Evolutionary conservation across 1,140 invertebrate species (phyloP), one percentile per base, ranked within the genome.

Genomic region (Babylonia areolata): DNA sequence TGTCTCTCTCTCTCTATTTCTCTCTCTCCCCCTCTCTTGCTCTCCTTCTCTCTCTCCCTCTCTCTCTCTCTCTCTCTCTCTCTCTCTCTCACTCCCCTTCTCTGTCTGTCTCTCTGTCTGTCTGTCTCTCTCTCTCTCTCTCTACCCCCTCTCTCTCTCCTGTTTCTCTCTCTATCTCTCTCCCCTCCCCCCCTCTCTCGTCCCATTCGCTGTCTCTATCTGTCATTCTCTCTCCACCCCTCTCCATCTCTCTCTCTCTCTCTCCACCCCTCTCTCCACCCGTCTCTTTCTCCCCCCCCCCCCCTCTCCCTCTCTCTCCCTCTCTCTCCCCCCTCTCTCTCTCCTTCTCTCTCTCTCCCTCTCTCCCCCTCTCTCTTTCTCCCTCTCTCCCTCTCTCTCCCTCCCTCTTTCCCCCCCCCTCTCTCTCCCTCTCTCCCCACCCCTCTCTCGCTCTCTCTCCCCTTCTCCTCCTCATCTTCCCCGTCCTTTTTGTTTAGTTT

Each of bases 121-220:
- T 73, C 81, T 71, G 58, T 86, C 81, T 69, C 75, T 77, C 79
- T 40, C 42, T 58, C 69, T 77, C 39, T 73, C 64, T 64, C 54
- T 51, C 80, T 73, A 35, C 46, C 39, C 58, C 23, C n/a, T 71
- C 9, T 83, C 33, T 73, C 33, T 28, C 12, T 3, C 20, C 33
- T 73, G 2, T 37, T 2, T 17, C 33, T 37, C 0, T 37, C 23
- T 73, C 69, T 73, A 2, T 35, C n/a, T 73, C 31, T 73, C 33
- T 35, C 2, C 35, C 71, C 33, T 37, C 11, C 33, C 5, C 35
- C n/a, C 6, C 20, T 5, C 20, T 35, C 33, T 73, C 69, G 3
- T 37, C 33, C 33, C 35, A 17, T 20, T 73, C 69, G 3, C 20
- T 17, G 6, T 73, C 69, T 73, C 23, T 31, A 33, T 20, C 33